Base-by-base conservation (phyloP, 1,140 invertebrate genomes). In the Eumeta japonica region DNA sequence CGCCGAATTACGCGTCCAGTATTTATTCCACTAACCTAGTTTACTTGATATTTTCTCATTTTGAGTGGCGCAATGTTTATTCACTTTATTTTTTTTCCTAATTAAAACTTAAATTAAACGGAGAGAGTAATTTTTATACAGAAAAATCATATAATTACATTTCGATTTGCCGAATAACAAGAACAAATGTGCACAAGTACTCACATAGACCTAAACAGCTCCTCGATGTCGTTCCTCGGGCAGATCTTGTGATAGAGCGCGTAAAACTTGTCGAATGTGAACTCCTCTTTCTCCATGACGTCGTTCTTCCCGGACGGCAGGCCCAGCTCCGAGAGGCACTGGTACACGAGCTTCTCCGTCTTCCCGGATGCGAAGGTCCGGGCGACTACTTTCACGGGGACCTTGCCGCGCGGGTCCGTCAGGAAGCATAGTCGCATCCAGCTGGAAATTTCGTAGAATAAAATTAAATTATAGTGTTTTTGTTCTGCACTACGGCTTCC, bases 221-320 rank as follows among this genome's bases (percentile, higher is more conserved):
- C 95, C 72, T 99, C 96, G 50, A 99, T 98, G 67, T 99, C 97
- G 58, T 97, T 97, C 47, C 97, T 82, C 5, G 97, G 97, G 71
- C 97, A 99, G 51, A 99, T 97, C 78, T 97, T 98, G 70, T 98
- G 95, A 72, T 99, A 99, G 1, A 99, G 78, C 27, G 90, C 88
- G 76, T 98, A 97, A 75, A 99, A 99, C 63, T 97, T 97, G 45
- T 99, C 96, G 71, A 98, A 99, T 1, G 96, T 98, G 64, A 99
- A 99, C 39, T 91, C 88, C 35, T 85, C 84, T 31, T 87, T 89
- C 55, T 98, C 95, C 72, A 99, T 97, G 18, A 90, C 89, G 66
- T 98, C 97, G 58, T 89, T 92, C 84, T 99, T 99, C 52, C 94
- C 96, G 48, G 89, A 90, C 3, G 97, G 94, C 37, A 99, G 79